Evolutionary conservation across 2,113 vertebrate species (phyloP).

Genomic region (Scomber scombrus): DNA sequence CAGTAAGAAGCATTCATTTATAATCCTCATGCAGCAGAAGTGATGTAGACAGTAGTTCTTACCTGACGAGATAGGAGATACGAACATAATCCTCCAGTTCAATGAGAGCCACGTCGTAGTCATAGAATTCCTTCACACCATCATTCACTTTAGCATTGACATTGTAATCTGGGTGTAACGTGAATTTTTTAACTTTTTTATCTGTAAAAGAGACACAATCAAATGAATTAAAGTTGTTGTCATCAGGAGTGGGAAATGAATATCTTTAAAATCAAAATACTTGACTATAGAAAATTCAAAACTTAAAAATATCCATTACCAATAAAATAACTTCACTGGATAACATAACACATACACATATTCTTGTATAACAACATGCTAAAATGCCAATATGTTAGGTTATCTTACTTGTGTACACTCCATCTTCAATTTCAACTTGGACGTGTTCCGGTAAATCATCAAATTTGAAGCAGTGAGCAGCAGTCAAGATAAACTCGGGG

Average conservation of each 20-base stretch:
- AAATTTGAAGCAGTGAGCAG: conserved; percentile 83
- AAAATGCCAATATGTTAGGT: too few relatives aligned
- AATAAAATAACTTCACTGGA: neutral
- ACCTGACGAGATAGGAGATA: conserved; percentile 42
- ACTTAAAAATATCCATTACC: neutral
- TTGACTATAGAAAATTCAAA: neutral
- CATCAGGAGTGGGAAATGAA: too few relatives aligned
- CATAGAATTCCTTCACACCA: conserved; percentile 79
- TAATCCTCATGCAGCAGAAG: neutral
- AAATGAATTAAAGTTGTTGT: neutral
- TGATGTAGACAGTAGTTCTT: neutral
- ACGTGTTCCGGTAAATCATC: neutral
- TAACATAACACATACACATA: neutral
- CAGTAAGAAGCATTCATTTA: neutral
- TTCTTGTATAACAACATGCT: too few relatives aligned
- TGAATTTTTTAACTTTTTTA: conserved; percentile 14
- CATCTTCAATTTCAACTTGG: conserved; percentile 42
- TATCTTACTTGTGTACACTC: conserved; percentile 1
- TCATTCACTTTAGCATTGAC: rapidly evolving
- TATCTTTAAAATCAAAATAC: too few relatives aligned
- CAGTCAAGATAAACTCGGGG: conserved; percentile 78
- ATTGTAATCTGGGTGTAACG: conserved; percentile 64
- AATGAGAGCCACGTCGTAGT: conserved; percentile 85
- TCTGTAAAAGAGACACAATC: conserved; percentile 38
- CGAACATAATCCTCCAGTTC: conserved; percentile 45